Conservation (phyloP, 2,797 vertebrate species). For the Premnoplex brunnescens region DNA sequence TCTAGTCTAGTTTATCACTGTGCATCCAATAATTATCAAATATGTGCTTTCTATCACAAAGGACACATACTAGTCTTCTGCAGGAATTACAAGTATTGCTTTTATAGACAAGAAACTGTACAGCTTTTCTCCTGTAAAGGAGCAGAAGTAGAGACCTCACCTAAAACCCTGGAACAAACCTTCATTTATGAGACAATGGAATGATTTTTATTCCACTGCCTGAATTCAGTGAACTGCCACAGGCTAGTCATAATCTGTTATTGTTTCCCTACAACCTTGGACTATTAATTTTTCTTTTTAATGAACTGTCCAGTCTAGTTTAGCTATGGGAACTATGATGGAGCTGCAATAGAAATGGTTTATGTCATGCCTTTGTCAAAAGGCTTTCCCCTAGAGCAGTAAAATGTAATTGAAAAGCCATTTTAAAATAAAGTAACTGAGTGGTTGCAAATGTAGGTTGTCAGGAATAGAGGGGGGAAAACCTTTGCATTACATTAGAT, state of each 20-base stretch:
- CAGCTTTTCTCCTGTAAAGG: neutral
- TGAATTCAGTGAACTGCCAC: conserved; percentile 55
- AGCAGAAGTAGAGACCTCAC: neutral
- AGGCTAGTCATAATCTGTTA: conserved; percentile 76
- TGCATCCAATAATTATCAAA: neutral
- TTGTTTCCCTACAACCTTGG: conserved; percentile 76
- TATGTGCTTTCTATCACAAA: neutral
- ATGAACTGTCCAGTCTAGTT: conserved; percentile 78
- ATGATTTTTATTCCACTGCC: conserved; percentile 57
- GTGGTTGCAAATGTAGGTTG: conserved; percentile 66
- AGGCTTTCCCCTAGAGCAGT: conserved; percentile 63
- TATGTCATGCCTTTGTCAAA: conserved; percentile 73
- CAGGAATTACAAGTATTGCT: neutral
- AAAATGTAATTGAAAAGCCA: conserved; percentile 77
- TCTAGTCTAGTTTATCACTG: neutral
- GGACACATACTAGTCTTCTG: neutral
- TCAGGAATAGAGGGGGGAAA: conserved; percentile 65
- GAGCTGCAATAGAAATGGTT: conserved; percentile 77
- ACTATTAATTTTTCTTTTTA: conserved; percentile 83
- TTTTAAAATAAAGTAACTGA: conserved; percentile 69
- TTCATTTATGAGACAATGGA: conserved; percentile 28
- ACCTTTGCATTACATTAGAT: conserved; percentile 16
- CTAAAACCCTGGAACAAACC: conserved; percentile 37
- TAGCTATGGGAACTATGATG: conserved; percentile 70
- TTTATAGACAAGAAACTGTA: neutral